Conservation (phyloP, 2,797 vertebrate genomes). For the Premnoplex brunnescens region DNA sequence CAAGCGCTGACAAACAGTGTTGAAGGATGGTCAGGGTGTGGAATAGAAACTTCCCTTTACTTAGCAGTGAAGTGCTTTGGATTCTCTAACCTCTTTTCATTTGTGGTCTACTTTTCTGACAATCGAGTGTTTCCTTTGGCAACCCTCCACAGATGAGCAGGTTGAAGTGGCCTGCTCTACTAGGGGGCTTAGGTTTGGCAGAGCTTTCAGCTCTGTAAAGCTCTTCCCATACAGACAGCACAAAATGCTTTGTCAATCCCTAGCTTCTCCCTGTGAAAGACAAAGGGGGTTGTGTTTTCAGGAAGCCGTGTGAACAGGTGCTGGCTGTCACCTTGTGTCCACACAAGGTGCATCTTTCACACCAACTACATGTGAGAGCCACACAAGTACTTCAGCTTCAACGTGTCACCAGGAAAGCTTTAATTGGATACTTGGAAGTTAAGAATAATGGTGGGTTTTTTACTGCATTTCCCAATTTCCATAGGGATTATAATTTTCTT, state of each 20-base stretch:
- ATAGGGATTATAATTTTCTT: rapidly evolving
- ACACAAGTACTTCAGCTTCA: not conserved
- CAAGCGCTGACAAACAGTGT: not conserved
- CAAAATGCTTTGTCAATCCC: not conserved
- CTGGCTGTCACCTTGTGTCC: not conserved
- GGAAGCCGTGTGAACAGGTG: rapidly evolving
- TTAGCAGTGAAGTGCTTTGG: not conserved
- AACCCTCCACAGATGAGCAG: not conserved
- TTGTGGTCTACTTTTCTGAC: not conserved
- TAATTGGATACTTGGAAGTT: not conserved
- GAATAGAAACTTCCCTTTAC: not conserved
- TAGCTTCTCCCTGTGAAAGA: not conserved
- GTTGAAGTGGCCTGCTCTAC: not conserved
- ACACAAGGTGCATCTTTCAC: not conserved
- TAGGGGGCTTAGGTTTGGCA: not conserved
- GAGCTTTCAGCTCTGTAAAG: not conserved
- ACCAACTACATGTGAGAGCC: not conserved
- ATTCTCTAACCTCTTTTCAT: not conserved
- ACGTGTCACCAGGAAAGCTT: not conserved
- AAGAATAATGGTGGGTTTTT: not conserved
- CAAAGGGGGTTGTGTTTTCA: not conserved
- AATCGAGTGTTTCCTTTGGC: not conserved
- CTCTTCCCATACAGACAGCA: not conserved
- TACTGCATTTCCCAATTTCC: not conserved
- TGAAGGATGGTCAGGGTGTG: not conserved